Base-by-base conservation (phyloP, 2,797 vertebrate species). In the Mus minutoides region DNA sequence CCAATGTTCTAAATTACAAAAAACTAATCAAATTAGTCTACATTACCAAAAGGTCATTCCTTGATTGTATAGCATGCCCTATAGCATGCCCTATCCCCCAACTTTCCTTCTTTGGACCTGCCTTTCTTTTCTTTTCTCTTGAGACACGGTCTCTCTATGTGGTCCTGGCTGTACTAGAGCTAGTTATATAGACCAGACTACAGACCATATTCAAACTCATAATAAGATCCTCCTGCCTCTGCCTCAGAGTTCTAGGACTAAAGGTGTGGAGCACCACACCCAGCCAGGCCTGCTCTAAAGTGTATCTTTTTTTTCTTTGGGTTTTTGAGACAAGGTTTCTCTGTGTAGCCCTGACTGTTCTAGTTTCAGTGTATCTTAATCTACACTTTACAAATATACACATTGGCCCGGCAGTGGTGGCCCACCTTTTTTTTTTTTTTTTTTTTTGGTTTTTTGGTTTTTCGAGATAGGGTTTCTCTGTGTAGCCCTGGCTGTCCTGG, bases 1-100 rank as follows among this genome's bases (percentile, higher is more conserved):
- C 19, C 62, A 93, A 82, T 22, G 60, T 49, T 88, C 31, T 92
- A 86, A 71, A 87, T 73, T 58, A 88, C 3, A 92, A 86, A 90
- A 90, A 88, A 71, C 7, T 46, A 87, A 73, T 49, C 54, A 83
- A 87, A 56, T 31, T 94, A 29, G 49, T 93, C 75, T 88, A 56
- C 88, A 96, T 85, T 82, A 78, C 17, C 71, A n/a, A 80, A 94
- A 87, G 3, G 12, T 69, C 17, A 95, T 2, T 49, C 29, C 26
- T 46, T 87, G 29, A 85, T 37, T 90, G 62, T 89, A 49, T 12
- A 89, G 14, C 13, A 92, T 69, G 83, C 64, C 83, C n/a, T n/a
- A n/a, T n/a, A n/a, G n/a, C n/a, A n/a, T n/a, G 37, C 26, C 58
- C n/a, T 77, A 67, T 60, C n/a, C 69, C 67, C 40, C 85, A 77